Evolutionary conservation across 2,797 vertebrate genomes (phyloP).

Genomic region (Mareca penelope): DNA sequence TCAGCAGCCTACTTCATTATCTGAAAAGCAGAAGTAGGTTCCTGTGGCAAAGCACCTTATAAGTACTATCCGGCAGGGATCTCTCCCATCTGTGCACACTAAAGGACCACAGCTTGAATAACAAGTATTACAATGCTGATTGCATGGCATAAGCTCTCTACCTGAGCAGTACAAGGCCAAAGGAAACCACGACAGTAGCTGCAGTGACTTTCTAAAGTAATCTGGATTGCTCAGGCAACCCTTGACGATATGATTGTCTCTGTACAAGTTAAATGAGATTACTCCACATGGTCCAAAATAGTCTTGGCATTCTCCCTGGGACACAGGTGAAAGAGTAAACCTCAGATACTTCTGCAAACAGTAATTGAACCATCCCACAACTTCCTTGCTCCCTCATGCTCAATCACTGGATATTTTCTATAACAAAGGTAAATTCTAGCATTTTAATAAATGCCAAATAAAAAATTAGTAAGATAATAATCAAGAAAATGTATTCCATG

Average conservation of each 20-base stretch:
- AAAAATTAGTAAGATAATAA: conserved; percentile 70
- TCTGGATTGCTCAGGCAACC: not conserved
- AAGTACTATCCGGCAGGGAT: not conserved
- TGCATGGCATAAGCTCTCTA: not conserved
- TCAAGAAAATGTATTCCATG: conserved; percentile 64
- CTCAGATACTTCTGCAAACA: conserved; percentile 6
- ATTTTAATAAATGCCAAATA: conserved; percentile 72
- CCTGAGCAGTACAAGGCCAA: not conserved
- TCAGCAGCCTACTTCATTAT: not conserved
- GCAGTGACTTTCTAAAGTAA: not conserved
- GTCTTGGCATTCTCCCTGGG: not conserved
- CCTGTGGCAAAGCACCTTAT: not conserved
- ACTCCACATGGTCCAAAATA: not conserved
- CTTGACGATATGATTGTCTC: not conserved
- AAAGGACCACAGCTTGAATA: conserved; percentile 20
- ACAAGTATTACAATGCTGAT: not conserved
- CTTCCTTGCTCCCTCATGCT: conserved; percentile 53
- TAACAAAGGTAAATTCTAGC: conserved; percentile 44
- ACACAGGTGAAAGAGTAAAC: conserved; percentile 10
- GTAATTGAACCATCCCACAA: conserved; percentile 20
- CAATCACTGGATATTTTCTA: conserved; percentile 66
- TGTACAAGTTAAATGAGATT: not conserved
- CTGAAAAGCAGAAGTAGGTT: not conserved
- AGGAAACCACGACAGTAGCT: not conserved
- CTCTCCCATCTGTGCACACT: conserved; percentile 11